Conservation (phyloP, 1,140 invertebrate genomes). For the Pinna nobilis region DNA sequence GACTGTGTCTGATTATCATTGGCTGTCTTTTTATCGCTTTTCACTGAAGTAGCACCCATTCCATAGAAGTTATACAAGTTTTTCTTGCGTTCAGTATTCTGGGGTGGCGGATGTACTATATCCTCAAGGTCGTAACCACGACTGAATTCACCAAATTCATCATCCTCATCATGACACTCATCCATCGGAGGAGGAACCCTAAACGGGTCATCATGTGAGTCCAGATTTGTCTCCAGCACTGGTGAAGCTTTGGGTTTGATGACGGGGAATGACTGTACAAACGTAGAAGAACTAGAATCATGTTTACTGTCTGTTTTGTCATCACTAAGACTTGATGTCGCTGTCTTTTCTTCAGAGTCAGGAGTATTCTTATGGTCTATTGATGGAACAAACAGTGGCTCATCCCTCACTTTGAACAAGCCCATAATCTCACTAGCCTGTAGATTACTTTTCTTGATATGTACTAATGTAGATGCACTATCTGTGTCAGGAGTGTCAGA, state of each 20-base stretch:
- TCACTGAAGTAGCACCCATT: slow-evolving; percentile 15
- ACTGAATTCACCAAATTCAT: slow-evolving; percentile 80
- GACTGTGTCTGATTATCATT: not conserved
- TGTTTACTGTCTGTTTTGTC: no score
- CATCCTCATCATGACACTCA: slow-evolving; percentile 47
- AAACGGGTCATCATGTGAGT: slow-evolving; percentile 46
- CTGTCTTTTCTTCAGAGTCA: slow-evolving; percentile 5
- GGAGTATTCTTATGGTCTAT: not conserved
- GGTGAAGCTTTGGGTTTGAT: slow-evolving; percentile 5
- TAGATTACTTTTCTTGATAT: slow-evolving; percentile 62
- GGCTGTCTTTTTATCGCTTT: not conserved
- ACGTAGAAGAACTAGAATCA: no score
- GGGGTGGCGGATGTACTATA: slow-evolving; percentile 6
- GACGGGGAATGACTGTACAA: no score
- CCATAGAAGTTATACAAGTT: slow-evolving; percentile 34
- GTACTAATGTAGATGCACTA: slow-evolving; percentile 38
- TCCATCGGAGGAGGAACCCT: slow-evolving; percentile 53
- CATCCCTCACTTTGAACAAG: slow-evolving; percentile 63
- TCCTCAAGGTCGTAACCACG: slow-evolving; percentile 50
- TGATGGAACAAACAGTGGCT: slow-evolving; percentile 33
- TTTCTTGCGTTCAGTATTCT: slow-evolving; percentile 14
- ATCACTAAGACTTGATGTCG: not conserved
- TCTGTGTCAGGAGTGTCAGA: not conserved
- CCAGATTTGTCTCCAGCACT: slow-evolving; percentile 17
- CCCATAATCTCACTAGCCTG: slow-evolving; percentile 59